A percentile compares a stretch with the other conserved stretches of the same genome.
These are phyloP conservation scores for Rhopalosiphum padi DNA, from an alignment of 1,140 invertebrate species.

Conservation along the genomic window DNA sequence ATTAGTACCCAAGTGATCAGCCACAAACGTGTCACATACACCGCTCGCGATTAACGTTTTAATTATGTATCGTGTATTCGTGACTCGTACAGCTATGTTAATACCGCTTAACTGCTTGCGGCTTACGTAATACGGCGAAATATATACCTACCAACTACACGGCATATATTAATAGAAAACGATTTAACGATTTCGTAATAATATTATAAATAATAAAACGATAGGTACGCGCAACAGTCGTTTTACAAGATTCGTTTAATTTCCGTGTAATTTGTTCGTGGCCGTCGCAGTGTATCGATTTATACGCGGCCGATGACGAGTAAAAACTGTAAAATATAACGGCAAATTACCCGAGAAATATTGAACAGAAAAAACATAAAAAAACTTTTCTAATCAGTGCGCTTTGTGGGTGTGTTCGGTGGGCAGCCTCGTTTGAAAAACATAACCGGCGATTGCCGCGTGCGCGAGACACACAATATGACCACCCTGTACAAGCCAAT, in stretches of 20 bases:
- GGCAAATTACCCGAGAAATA: background rate
- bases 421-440: background rate
- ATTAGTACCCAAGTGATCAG: too few relatives aligned
- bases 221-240: background rate
- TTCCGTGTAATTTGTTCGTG: background rate
- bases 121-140: background rate
- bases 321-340: too few relatives aligned
- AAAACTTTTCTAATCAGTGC: background rate
- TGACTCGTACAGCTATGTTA: background rate
- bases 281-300: background rate
- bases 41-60: background rate
- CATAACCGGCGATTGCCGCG: background rate
- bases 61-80: background rate
- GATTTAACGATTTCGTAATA: background rate
- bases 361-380: too few relatives aligned
- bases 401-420: too few relatives aligned
- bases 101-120: background rate
- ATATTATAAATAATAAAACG: background rate
- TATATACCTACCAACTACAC: background rate
- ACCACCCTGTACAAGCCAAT: background rate
- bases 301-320: background rate
- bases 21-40: background rate
- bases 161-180: background rate
- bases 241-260: background rate
- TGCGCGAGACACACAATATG: background rate